phyloP scores from a whole-genome alignment of 2,888 invertebrate genomes.

The Dicyrtomina minuta region DNA sequence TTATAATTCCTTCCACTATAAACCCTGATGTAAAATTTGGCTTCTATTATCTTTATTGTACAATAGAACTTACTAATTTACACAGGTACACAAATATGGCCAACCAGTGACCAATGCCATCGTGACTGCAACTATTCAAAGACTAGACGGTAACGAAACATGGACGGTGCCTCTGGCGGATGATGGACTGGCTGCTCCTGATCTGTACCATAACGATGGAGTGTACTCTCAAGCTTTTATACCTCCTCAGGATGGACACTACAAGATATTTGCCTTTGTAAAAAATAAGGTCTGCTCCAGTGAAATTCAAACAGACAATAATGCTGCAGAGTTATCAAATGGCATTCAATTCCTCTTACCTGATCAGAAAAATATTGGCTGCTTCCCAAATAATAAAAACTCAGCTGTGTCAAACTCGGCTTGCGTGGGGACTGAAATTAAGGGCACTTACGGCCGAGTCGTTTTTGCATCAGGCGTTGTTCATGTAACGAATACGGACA shows the following conservation, averaged over 20 bases:
- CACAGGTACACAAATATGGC: constrained; percentile 23
- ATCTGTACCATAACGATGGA: constrained; percentile 39
- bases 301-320: not conserved
- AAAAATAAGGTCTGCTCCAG: not conserved
- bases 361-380: constrained; percentile 32
- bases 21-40: too few relatives aligned
- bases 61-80: too few relatives aligned
- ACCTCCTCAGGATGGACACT: constrained; percentile 37
- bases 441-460: not conserved
- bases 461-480: not conserved
- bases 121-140: constrained; percentile 3
- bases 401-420: constrained; percentile 1
- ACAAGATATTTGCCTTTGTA: constrained; percentile 26
- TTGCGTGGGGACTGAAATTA: constrained; percentile 3
- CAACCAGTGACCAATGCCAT: constrained; percentile 16
- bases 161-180: constrained; percentile 30
- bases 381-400: constrained; percentile 18
- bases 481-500: not conserved
- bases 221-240: constrained; percentile 43
- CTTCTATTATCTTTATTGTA: too few relatives aligned
- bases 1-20: too few relatives aligned
- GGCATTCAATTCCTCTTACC: constrained; percentile 3
- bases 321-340: not conserved
- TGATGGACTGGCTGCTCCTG: constrained; percentile 40
- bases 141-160: not conserved